A percentile compares a stretch with the other conserved stretches of the same genome.
These are phyloP conservation scores for Psittacula derbiana DNA, from an alignment of 2,797 vertebrate genomes.

Conservation along the genomic window DNA sequence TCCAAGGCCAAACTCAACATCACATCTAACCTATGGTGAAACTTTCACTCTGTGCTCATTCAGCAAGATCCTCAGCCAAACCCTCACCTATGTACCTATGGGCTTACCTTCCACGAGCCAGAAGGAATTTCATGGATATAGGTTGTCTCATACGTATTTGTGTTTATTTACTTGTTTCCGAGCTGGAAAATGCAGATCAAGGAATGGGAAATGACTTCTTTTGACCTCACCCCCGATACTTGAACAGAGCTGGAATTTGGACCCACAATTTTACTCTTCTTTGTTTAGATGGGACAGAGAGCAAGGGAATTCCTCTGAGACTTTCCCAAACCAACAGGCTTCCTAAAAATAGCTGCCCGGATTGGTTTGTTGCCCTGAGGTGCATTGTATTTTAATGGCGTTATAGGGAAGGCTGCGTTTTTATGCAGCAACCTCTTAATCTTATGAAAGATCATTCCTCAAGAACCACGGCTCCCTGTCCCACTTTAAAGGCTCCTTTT, in stretches of 20 bases:
- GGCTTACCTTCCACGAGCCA: neutral
- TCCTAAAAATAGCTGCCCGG: constrained; percentile 7
- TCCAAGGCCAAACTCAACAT: neutral
- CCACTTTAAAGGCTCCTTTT: neutral
- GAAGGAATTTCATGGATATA: neutral
- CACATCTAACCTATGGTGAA: neutral
- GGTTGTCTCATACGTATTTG: neutral
- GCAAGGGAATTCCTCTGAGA: neutral
- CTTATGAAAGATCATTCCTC: neutral
- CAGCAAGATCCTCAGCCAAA: neutral
- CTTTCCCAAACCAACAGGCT: neutral
- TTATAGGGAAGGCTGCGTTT: neutral
- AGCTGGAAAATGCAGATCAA: neutral
- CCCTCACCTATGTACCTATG: neutral
- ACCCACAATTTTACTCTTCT: neutral
- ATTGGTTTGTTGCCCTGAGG: neutral
- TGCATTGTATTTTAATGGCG: neutral
- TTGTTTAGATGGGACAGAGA: neutral
- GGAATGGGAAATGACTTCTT: neutral
- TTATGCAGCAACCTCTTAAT: neutral
- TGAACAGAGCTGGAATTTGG: neutral
- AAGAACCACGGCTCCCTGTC: neutral
- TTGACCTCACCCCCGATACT: neutral
- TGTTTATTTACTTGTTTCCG: neutral
- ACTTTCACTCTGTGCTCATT: neutral